Base-by-base conservation (phyloP, 2,888 invertebrate species). In the Erannis defoliaria region DNA sequence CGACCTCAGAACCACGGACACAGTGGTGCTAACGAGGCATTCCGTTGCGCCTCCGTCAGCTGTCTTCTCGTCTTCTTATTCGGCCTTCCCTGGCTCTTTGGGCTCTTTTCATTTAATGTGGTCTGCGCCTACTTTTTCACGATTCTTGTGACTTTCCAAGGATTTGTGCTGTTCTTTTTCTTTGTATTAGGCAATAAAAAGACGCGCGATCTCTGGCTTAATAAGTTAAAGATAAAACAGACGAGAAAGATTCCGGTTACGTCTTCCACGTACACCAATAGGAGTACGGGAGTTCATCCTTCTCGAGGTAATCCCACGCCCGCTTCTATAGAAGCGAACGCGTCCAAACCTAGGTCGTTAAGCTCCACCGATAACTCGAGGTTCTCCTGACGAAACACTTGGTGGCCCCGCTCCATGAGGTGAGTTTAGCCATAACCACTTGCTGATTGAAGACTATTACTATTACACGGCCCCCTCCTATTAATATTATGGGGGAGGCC, bases 81-180 rank as follows among this genome's bases (percentile, higher is more conserved):
- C 56, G 95, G 95, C 6, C 75, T 95, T 18, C 94, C 95, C 1
- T 95, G 95, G 95, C 63, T 94, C 10, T 94, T 95, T 72, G 95
- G 94, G 21, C 68, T 93, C 33, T 90, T 93, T 56, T 85, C 91
- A 0, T 77, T 75, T 29, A 87, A 90, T 55, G 69, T 95, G 0
- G 82, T 94, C 0, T 89, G 93, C 1, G 93, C 93, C 19, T 95
- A 94, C 75, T 75, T 94, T 1, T 95, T 95, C 73, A 93, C 93
- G 50, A 67, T 94, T 12, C 91, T 94, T 0, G 93, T 90, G 0
- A 94, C 94, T 1, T 85, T 92, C 58, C 94, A 95, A 81, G 95
- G 95, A 0, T 94, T 94, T 64, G 90, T 95, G 14, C 77, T 95
- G 64, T 95, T 95, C 73, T 53, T 94, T 46, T 95, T 95, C 81